Percentiles rank a stretch among this genome's conserved stretches.
These are phyloP conservation scores for Eurytoma californica DNA, from an alignment of 2,888 invertebrate species.

Conservation along the genomic window DNA sequence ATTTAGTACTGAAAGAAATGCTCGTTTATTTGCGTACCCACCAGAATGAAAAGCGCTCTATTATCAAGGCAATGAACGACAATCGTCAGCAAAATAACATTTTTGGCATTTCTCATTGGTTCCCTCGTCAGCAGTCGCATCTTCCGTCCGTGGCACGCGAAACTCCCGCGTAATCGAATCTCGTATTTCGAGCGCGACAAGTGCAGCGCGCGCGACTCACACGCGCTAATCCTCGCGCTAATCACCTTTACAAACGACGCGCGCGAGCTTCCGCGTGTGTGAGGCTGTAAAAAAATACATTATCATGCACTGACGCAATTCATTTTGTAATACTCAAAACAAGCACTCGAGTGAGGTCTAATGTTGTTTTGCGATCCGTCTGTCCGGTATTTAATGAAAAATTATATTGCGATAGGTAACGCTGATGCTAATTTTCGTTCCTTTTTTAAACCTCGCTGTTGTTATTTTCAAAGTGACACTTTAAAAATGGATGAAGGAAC, in stretches of 20 bases:
- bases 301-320: constrained; percentile 34
- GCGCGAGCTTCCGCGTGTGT: constrained; percentile 24
- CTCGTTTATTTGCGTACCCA: no score
- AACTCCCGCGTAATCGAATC: constrained; percentile 30
- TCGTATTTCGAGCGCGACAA: constrained; percentile 15
- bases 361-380: not conserved
- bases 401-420: no score
- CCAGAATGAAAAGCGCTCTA: no score
- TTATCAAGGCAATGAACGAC: not conserved
- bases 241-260: constrained; percentile 7
- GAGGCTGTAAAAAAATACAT: constrained; percentile 36
- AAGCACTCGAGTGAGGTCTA: not conserved
- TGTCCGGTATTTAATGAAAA: not conserved
- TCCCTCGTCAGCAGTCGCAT: constrained; percentile 6
- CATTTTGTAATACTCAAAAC: constrained; percentile 42
- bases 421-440: no score
- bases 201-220: not conserved
- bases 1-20: not conserved
- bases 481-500: no score
- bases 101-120: not conserved
- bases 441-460: no score
- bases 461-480: no score
- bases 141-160: not conserved
- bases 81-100: constrained; percentile 5
- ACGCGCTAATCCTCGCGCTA: constrained; percentile 22